Base-by-base conservation (phyloP, 2,888 invertebrate species). In the Beris morrisii region DNA sequence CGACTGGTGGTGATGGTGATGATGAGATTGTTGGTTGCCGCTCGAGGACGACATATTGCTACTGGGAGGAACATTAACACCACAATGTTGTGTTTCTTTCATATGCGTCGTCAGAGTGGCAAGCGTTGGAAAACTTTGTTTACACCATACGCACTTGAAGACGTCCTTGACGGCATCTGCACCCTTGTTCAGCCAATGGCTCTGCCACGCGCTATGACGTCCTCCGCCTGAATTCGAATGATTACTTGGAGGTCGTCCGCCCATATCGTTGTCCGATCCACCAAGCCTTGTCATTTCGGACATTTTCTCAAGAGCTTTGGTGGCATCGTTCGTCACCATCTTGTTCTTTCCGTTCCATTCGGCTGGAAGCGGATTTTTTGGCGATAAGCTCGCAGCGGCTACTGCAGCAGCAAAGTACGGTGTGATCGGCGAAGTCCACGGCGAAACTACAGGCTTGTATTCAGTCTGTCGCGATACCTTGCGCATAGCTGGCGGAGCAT, bases 1-100 rank as follows among this genome's bases (percentile, higher is more conserved):
- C 13, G 66, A 56, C 13, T 43, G 73, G 71, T 83, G 79, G 80
- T 81, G 73, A 81, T 84, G 70, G 81, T 84, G 70, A 79, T 83
- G 83, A 83, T 75, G 83, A 82, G 68, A 81, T 82, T 61, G 80
- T 22, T 69, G 70, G 13, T 67, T 71, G 43, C 52, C 57, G 43
- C 61, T 48, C 32, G 54, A 31, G 22, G 64, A 79, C 1, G 85
- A 84, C 30, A 83, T 79, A 3, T 82, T 82, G 5, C 80, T 83
- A 5, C 85, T 84, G 52, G 85, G 84, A 12, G 92, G 91, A 74
- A 92, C 90, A 74, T 90, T 92, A 0, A 92, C 93, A 43, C 92
- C 92, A 73, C 97, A 97, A 76, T 97, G 96, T 77, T 97, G 96
- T 0, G 97, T 95, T 82, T 97, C 95, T 81, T 97, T 97, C 97